phyloP scores from a whole-genome alignment of 1,140 invertebrate species.

The Ostrea edulis region DNA sequence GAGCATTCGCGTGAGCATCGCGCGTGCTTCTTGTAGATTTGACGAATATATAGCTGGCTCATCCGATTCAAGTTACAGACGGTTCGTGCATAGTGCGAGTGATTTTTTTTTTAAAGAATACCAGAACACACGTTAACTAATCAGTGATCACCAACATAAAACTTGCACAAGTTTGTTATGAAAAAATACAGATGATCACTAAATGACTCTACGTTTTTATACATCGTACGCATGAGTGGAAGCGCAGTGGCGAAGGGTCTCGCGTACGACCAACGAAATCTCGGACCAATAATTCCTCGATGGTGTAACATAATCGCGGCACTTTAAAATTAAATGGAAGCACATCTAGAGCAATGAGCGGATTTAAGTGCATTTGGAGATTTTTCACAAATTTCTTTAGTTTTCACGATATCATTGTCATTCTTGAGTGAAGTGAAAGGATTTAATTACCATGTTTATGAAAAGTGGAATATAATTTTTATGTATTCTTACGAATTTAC shows the following conservation, averaged over 20 bases:
- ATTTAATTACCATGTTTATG: background rate
- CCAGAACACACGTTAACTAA: background rate
- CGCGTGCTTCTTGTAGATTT: conserved; percentile 44
- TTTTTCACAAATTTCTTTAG: conserved; percentile 19
- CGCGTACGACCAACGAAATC: conserved; percentile 26
- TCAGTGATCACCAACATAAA: background rate
- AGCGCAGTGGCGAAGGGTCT: conserved; percentile 30
- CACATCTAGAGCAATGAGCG: conserved; percentile 26
- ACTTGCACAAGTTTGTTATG: conserved; percentile 31
- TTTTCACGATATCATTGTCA: conserved; percentile 19
- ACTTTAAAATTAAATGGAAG: conserved; percentile 39
- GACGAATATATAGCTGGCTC: conserved; percentile 5
- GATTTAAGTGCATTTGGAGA: conserved; percentile 28
- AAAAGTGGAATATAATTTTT: conserved; percentile 38
- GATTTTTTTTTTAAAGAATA: background rate
- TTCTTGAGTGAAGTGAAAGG: conserved; percentile 25
- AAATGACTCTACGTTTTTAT: conserved; percentile 35
- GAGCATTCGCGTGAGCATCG: conserved; percentile 56
- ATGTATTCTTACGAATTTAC: conserved; percentile 39
- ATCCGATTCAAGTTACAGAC: background rate
- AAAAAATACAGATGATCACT: conserved; percentile 25
- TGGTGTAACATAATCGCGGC: conserved; percentile 34
- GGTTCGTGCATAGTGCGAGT: background rate
- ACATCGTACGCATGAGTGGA: conserved; percentile 42
- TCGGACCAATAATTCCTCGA: conserved; percentile 34